Evolutionary conservation across 2,113 vertebrate species (phyloP).

Genomic region (Tonatia bakeri): DNA sequence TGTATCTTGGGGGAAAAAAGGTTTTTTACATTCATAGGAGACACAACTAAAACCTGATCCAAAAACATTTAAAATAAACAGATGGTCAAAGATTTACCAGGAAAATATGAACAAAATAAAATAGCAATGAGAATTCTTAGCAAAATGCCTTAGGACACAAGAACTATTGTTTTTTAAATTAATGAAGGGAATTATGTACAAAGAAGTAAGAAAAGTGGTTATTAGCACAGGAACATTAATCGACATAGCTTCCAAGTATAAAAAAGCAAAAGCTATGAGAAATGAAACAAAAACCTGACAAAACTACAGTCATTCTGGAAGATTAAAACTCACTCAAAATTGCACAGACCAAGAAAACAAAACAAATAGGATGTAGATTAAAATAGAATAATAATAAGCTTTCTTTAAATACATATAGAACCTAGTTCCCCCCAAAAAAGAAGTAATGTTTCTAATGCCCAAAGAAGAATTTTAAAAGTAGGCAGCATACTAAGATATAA

Average conservation of each 20-base stretch:
- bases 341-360: not conserved
- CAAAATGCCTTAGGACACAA: not conserved
- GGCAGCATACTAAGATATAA: not conserved
- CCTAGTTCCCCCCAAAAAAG: not conserved
- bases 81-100: not conserved
- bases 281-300: slow-evolving; percentile 34
- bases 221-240: not conserved
- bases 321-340: not conserved
- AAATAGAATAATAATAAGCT: not conserved
- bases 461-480: not conserved
- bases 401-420: not conserved
- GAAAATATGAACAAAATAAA: not conserved
- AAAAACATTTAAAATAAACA: not conserved
- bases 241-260: not conserved
- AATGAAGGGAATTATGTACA: not conserved
- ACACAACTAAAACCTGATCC: not conserved
- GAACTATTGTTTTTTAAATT: not conserved
- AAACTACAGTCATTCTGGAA: not conserved
- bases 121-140: not conserved
- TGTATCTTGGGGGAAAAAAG: not conserved
- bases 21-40: not conserved
- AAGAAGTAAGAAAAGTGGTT: not conserved
- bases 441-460: slow-evolving; percentile 1
- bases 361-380: not conserved
- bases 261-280: not conserved